Percentiles rank a stretch among this genome's conserved stretches.
These are phyloP conservation scores for Tupaia chinensis DNA, from an alignment of 2,113 vertebrate species.

Conservation along the genomic window DNA sequence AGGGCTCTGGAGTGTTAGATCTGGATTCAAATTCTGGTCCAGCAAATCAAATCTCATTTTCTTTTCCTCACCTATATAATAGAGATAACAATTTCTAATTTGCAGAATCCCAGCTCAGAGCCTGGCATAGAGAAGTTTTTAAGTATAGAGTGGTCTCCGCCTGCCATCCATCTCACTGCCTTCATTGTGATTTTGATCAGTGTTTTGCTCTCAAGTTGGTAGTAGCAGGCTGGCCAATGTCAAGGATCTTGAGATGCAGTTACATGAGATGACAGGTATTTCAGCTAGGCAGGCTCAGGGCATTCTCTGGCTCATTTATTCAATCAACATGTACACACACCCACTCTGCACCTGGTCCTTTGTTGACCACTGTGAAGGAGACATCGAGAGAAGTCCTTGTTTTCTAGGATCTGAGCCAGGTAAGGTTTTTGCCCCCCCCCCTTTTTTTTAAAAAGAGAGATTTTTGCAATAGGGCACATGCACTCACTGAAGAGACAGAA, in stretches of 20 bases:
- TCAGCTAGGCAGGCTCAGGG: not conserved
- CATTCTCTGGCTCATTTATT: conserved; percentile 13
- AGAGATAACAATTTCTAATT: not conserved
- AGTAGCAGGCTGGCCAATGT: not conserved
- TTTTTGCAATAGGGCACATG: too few species aligned
- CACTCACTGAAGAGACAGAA: too few species aligned
- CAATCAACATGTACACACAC: not conserved
- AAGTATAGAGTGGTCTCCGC: not conserved
- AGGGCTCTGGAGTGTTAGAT: not conserved
- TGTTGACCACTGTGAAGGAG: not conserved
- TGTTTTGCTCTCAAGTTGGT: not conserved
- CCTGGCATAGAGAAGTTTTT: not conserved
- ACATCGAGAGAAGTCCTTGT: not conserved
- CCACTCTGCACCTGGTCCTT: not conserved
- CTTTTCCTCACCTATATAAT: not conserved
- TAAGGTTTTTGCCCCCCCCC: not conserved
- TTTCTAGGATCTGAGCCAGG: not conserved
- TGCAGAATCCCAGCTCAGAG: not conserved
- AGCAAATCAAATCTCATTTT: conserved; percentile 25
- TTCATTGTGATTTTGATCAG: not conserved
- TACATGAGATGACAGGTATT: not conserved
- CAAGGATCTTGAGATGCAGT: not conserved
- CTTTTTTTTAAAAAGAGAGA: not conserved
- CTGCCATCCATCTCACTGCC: not conserved
- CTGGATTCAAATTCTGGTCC: not conserved